Conservation (phyloP, 2,888 invertebrate genomes). For the Lithodes maja region DNA sequence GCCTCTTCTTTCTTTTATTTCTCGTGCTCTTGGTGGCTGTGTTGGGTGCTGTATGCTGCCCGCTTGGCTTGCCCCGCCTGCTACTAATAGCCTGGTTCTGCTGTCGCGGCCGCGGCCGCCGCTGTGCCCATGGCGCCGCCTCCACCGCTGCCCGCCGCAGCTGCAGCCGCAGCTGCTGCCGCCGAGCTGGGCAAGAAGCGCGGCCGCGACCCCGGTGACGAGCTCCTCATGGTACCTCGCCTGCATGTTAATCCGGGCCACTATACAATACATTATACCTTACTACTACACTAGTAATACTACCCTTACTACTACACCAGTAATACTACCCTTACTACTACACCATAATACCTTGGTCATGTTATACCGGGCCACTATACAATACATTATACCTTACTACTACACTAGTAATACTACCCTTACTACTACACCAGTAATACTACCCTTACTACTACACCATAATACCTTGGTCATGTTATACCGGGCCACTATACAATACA, state of each 20-base stretch:
- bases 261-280: neutral
- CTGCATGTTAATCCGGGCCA: slow-evolving; percentile 77
- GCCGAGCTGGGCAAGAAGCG: slow-evolving; percentile 96
- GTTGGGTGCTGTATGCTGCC: slow-evolving; percentile 72
- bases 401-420: neutral
- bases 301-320: neutral
- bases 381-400: neutral
- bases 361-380: neutral
- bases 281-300: neutral
- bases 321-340: neutral
- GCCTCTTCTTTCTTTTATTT: slow-evolving; percentile 69
- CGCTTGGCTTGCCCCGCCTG: slow-evolving; percentile 72
- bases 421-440: neutral
- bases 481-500: neutral
- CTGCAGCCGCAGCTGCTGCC: slow-evolving; percentile 74
- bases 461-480: neutral
- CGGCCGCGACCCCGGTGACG: slow-evolving; percentile 89
- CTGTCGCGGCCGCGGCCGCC: slow-evolving; percentile 66
- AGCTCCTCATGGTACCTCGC: slow-evolving; percentile 94
- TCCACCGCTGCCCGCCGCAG: slow-evolving; percentile 74
- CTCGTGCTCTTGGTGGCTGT: slow-evolving; percentile 69
- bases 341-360: neutral
- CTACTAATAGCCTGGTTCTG: slow-evolving; percentile 73
- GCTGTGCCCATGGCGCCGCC: slow-evolving; percentile 69
- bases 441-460: neutral